These are phyloP conservation scores for Vidua chalybeata DNA, from an alignment of 2,113 vertebrate genomes.

Conservation along the genomic window DNA sequence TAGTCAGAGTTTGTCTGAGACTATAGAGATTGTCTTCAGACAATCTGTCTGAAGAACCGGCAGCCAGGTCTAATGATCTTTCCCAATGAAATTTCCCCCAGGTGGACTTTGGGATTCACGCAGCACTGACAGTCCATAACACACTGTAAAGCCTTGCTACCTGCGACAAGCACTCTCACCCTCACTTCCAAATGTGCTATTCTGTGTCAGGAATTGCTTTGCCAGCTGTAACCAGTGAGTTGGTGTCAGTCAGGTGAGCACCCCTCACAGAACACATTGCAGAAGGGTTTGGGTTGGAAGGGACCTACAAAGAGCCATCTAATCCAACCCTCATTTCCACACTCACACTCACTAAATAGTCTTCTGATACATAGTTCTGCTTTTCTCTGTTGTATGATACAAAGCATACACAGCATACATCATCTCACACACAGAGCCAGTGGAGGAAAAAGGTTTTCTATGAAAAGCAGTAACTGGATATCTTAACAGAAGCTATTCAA, in stretches of 20 bases:
- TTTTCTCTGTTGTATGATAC: background rate
- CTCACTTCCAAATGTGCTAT: background rate
- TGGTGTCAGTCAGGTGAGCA: no score
- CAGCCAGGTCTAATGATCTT: background rate
- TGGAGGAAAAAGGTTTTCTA: background rate
- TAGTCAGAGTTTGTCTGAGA: background rate
- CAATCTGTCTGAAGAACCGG: background rate
- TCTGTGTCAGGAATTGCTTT: background rate
- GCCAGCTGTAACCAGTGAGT: background rate
- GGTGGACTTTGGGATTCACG: background rate
- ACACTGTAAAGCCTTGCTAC: background rate
- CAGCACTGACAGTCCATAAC: fast-evolving
- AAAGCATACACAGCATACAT: background rate
- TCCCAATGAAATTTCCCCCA: background rate
- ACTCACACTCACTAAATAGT: background rate
- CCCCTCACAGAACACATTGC: fast-evolving
- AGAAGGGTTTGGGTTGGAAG: background rate
- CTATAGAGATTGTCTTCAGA: no score
- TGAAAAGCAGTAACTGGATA: background rate
- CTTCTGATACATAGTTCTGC: background rate
- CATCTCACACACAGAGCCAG: background rate
- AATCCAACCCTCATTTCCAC: background rate
- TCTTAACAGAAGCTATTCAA: background rate
- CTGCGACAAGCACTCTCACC: background rate
- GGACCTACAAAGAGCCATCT: background rate